phyloP scores from a whole-genome alignment of 2,797 vertebrate genomes.

The Ctenochaetus hawaiiensis region DNA sequence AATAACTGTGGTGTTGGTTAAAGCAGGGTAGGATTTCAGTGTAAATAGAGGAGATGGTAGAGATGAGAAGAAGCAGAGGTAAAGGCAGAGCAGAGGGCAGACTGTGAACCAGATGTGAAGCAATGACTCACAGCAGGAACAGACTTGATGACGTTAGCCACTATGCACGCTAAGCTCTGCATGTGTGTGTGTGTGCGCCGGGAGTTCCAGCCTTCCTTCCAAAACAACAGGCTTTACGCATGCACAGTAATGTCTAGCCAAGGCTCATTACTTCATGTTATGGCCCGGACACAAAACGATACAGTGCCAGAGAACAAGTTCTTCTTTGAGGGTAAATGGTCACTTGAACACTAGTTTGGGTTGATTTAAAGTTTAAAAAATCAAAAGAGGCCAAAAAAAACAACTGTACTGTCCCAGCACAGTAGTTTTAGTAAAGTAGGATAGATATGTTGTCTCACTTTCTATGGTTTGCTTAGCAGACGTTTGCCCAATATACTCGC shows the following conservation, averaged over 20 bases:
- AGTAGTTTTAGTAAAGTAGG: slow-evolving; percentile 23
- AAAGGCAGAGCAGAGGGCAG: slow-evolving; percentile 60
- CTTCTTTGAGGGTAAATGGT: slow-evolving; percentile 42
- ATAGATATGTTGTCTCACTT: slow-evolving; percentile 27
- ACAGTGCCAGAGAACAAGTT: slow-evolving; percentile 40
- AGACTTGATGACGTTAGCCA: slow-evolving; percentile 73
- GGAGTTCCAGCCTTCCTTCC: slow-evolving; percentile 74
- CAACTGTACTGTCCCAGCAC: neutral
- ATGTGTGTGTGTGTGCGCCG: slow-evolving; percentile 34
- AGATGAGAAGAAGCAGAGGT: slow-evolving; percentile 52
- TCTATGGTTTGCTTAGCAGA: slow-evolving; percentile 58
- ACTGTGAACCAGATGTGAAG: slow-evolving; percentile 81
- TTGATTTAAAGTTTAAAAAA: slow-evolving; percentile 31
- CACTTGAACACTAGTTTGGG: slow-evolving; percentile 30
- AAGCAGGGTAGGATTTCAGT: neutral
- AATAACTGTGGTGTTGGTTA: neutral
- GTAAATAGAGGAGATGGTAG: slow-evolving; percentile 27
- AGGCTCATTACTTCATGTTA: slow-evolving; percentile 69
- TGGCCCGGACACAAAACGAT: slow-evolving; percentile 44
- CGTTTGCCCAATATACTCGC: slow-evolving; percentile 66
- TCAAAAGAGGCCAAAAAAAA: slow-evolving; percentile 30
- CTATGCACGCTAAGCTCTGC: slow-evolving; percentile 68
- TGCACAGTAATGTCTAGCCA: slow-evolving; percentile 69
- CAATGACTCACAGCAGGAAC: slow-evolving; percentile 77
- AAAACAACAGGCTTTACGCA: slow-evolving; percentile 78